These are phyloP conservation scores for Ypsolopha sequella DNA, from an alignment of 2,888 invertebrate species.

Conservation along the genomic window DNA sequence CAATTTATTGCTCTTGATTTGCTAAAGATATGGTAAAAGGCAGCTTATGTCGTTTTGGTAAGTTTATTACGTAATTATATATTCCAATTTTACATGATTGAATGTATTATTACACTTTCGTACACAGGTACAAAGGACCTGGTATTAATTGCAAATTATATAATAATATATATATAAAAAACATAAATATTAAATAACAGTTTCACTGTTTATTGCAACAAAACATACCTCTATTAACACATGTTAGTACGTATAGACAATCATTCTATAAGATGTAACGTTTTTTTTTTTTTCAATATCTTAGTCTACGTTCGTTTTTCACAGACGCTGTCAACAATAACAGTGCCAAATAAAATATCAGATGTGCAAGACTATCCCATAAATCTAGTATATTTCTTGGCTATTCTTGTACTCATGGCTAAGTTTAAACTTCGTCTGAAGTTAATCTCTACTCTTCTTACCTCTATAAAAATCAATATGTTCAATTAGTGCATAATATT, in stretches of 20 bases:
- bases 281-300: no score
- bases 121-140: no score
- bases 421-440: slow-evolving; percentile 8
- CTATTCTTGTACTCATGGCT: slow-evolving; percentile 21
- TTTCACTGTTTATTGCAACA: not conserved
- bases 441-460: slow-evolving; percentile 24
- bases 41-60: no score
- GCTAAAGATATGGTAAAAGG: no score
- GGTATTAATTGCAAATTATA: not conserved
- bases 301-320: no score
- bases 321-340: not conserved
- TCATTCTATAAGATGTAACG: not conserved
- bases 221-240: no score
- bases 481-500: not conserved
- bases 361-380: not conserved
- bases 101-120: no score
- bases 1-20: no score
- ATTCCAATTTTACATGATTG: no score
- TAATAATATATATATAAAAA: slow-evolving; percentile 12
- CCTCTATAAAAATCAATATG: slow-evolving; percentile 22
- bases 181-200: not conserved
- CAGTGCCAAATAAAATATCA: not conserved
- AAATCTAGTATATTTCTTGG: slow-evolving; percentile 11
- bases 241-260: not conserved
- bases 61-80: no score